Conservation (phyloP, 2,797 vertebrate genomes). For the Phaenicophaeus curvirostris region DNA sequence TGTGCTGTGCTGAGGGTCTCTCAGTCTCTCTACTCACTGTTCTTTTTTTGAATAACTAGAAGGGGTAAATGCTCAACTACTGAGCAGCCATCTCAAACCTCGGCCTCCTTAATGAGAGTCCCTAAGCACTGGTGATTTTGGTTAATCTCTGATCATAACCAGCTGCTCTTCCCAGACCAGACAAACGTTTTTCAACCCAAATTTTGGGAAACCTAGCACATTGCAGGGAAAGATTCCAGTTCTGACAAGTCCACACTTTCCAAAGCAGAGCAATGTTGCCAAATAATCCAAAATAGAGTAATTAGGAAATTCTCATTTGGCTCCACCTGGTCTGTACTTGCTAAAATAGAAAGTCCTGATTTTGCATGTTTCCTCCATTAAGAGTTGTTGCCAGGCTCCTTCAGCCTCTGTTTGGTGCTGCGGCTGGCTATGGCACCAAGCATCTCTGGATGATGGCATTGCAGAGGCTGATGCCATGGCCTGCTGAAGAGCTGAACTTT, state of each 20-base stretch:
- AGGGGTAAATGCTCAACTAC: not conserved
- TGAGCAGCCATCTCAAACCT: not conserved
- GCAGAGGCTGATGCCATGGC: not conserved
- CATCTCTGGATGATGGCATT: not conserved
- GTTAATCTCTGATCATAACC: not conserved
- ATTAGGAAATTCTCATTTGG: not conserved
- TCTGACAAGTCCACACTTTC: not conserved
- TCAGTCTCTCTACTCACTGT: not conserved
- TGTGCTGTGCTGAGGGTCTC: accelerated
- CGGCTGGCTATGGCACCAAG: not conserved
- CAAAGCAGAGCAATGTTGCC: not conserved
- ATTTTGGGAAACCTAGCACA: not conserved
- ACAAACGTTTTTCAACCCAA: not conserved
- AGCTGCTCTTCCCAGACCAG: not conserved
- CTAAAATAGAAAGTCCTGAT: not conserved
- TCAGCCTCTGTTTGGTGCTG: not conserved
- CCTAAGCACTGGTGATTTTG: not conserved
- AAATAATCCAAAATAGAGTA: not conserved
- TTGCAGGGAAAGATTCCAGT: not conserved
- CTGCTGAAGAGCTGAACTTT: not conserved
- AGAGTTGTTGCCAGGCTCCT: not conserved
- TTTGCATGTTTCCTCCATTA: not conserved
- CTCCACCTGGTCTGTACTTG: not conserved
- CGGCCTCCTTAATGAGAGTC: not conserved
- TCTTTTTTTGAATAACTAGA: not conserved